Base-by-base conservation (phyloP, 2,797 vertebrate species). In the Eidolon dupreanum region DNA sequence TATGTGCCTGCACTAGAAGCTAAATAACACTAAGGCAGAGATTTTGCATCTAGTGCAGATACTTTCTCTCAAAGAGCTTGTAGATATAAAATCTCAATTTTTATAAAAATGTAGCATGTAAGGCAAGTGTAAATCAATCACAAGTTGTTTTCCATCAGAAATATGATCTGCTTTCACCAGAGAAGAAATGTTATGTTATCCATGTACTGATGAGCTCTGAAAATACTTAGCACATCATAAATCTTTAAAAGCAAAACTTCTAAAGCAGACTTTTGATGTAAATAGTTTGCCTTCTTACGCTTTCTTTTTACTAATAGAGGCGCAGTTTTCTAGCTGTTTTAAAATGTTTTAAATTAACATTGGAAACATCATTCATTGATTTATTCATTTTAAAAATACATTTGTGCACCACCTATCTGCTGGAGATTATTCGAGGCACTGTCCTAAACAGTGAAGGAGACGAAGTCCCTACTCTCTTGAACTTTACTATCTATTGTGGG, bases 71-170 rank as follows among this genome's bases (percentile, higher is more conserved):
- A 73, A 88, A 77, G 46, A 43, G 28, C 33, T 85, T 74, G 5
- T 78, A 73, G 26, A 55, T 61, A 6, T n/a, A 90, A 83, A 86
- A 73, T 86, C 12, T 41, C n/a, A 53, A 1, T 78, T 82, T 86
- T 71, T 71, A 51, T 74, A 41, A 91, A 82, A 81, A 75, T 66
- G 3, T 77, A 94, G 43, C 55, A 59, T 87, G 70, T 74, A 57
- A 92, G 77, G 28, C 9, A 87, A 93, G 15, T 90, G 26, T 83
- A 92, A 89, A 74, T 79, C 57, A 78, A 68, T 46, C 33, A n/a
- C 36, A 86, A 73, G 36, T 81, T 85, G n/a, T 85, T 94, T 93
- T 91, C 33, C 53, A 88, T 84, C 22, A 92, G 8, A 88, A 94
- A 91, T 78, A n/a, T 88, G 55, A 78, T 93, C 85, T 78, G 4